Percentiles rank a stretch among this genome's conserved stretches.
phyloP scores from a whole-genome alignment of 1,140 invertebrate species.

The Artemia franciscana region DNA sequence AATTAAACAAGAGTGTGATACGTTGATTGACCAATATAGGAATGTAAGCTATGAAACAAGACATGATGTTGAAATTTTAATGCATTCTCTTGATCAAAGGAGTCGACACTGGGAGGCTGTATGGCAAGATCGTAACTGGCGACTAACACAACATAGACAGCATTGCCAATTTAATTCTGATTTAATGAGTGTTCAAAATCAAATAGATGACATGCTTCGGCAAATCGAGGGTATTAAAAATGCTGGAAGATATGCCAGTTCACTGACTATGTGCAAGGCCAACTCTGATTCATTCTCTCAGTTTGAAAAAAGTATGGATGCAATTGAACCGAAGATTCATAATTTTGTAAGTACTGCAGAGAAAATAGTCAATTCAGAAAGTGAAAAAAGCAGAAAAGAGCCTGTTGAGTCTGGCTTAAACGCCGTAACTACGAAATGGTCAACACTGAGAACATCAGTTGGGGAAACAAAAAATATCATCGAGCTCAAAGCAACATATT shows the following conservation, averaged over 20 bases:
- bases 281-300: slow-evolving; percentile 43
- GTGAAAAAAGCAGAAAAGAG: slow-evolving; percentile 18
- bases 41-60: slow-evolving; percentile 24
- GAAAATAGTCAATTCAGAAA: slow-evolving; percentile 28
- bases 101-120: slow-evolving; percentile 28
- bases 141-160: slow-evolving; percentile 35
- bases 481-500: slow-evolving; percentile 29
- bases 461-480: slow-evolving; percentile 33
- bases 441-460: slow-evolving; percentile 39
- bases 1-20: background rate
- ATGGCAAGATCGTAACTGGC: slow-evolving; percentile 31
- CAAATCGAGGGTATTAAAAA: slow-evolving; percentile 32
- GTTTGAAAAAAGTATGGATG: slow-evolving; percentile 54
- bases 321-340: slow-evolving; percentile 46
- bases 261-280: slow-evolving; percentile 36
- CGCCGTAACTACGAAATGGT: slow-evolving; percentile 24
- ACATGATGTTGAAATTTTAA: slow-evolving; percentile 42
- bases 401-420: slow-evolving; percentile 27
- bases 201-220: slow-evolving; percentile 35
- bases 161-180: slow-evolving; percentile 44
- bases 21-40: background rate
- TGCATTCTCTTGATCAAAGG: slow-evolving; percentile 12
- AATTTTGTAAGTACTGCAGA: slow-evolving; percentile 43
- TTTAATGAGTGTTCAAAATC: slow-evolving; percentile 43
- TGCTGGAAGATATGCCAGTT: slow-evolving; percentile 40